Evolutionary conservation across 2,113 vertebrate genomes (phyloP).

Genomic region (Perccottus glenii): DNA sequence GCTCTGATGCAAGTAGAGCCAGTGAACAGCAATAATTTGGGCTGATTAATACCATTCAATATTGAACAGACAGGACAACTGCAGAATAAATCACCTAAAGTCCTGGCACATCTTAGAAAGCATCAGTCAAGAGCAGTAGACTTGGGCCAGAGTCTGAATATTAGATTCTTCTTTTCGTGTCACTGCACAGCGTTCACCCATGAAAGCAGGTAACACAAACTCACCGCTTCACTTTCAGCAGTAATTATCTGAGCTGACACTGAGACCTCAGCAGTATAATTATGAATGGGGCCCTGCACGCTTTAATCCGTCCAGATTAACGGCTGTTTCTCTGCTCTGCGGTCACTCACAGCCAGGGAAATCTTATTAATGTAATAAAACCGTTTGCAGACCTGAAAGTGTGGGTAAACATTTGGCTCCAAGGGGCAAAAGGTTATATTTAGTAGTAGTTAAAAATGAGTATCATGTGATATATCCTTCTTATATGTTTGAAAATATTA

Average conservation of each 20-base stretch:
- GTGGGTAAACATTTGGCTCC: neutral
- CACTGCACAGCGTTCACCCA: slow-evolving; percentile 5
- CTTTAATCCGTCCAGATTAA: slow-evolving; percentile 50
- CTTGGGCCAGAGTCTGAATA: slow-evolving; percentile 6
- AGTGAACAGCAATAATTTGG: neutral
- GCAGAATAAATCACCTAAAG: neutral
- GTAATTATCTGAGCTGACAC: slow-evolving; percentile 35
- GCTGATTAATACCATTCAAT: neutral
- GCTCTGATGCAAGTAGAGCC: neutral
- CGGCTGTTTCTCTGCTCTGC: neutral
- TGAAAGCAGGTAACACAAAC: slow-evolving; percentile 20
- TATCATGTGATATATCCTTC: no score
- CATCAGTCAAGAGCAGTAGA: neutral
- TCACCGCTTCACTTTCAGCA: slow-evolving; percentile 18
- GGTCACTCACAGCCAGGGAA: slow-evolving; percentile 11
- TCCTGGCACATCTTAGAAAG: neutral
- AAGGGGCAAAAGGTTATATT: no score
- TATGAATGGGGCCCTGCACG: slow-evolving; percentile 1
- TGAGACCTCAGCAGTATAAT: neutral
- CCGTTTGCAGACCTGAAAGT: neutral
- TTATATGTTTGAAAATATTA: no score
- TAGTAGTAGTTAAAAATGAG: no score
- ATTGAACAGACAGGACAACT: neutral
- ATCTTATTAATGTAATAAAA: slow-evolving; percentile 35
- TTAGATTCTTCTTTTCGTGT: slow-evolving; percentile 11